Evolutionary conservation across 2,113 vertebrate species (phyloP).

Genomic region (Trogon melanurus): DNA sequence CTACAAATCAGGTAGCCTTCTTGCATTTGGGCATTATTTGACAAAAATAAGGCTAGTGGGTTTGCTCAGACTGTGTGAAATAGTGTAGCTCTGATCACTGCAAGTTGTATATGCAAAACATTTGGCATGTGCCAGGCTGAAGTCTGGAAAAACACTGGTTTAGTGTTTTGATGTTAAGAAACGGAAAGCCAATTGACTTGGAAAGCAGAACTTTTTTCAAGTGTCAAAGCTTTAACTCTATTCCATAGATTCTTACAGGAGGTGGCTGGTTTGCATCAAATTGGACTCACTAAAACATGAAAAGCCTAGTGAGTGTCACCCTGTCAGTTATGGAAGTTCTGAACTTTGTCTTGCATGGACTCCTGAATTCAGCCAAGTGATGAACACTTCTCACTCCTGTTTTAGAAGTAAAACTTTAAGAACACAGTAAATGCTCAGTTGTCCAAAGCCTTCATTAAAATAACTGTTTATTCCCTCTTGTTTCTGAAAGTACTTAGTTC

Average conservation of each 20-base stretch:
- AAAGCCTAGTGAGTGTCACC: background rate
- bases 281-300: background rate
- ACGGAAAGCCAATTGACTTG: background rate
- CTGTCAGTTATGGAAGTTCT: background rate
- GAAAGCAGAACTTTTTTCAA: background rate
- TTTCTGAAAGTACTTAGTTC: conserved; percentile 30
- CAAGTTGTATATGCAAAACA: background rate
- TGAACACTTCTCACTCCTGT: background rate
- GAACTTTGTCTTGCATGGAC: background rate
- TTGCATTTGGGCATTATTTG: background rate
- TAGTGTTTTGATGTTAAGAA: background rate
- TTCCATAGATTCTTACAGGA: background rate
- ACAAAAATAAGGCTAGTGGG: background rate
- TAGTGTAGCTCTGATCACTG: background rate
- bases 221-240: background rate
- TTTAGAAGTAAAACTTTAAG: background rate
- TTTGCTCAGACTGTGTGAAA: background rate
- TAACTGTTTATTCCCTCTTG: background rate
- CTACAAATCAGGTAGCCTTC: background rate
- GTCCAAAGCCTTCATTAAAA: conserved; percentile 11
- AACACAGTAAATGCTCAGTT: background rate
- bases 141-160: background rate
- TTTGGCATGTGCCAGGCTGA: background rate
- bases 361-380: background rate
- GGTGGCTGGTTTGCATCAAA: background rate